Percentiles rank a stretch among this genome's conserved stretches.
Conservation (phyloP, 2,797 vertebrate genomes). For the Schizothorax lantsangensis region DNA sequence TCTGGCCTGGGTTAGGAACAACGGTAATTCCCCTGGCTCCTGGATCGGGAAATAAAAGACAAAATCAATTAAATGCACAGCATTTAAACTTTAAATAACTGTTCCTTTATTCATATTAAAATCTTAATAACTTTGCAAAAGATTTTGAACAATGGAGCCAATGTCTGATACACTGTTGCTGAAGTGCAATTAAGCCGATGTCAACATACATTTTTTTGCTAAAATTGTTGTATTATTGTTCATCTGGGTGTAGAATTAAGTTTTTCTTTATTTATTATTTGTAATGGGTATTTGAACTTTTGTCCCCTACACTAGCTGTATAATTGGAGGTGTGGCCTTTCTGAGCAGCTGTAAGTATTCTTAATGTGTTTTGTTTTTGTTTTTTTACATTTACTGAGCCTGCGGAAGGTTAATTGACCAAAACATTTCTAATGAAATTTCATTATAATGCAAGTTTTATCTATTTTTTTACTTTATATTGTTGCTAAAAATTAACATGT, state of each 20-base stretch:
- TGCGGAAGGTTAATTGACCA: no score
- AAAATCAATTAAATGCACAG: background rate
- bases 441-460: no score
- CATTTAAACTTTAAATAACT: background rate
- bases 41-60: slow-evolving; percentile 28
- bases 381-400: no score
- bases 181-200: background rate
- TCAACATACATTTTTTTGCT: background rate
- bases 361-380: no score
- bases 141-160: background rate
- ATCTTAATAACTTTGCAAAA: background rate
- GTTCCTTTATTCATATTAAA: background rate
- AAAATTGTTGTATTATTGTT: background rate
- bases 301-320: no score
- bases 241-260: background rate
- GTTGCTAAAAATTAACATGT: no score
- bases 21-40: slow-evolving; percentile 43
- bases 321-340: no score
- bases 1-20: slow-evolving; percentile 57
- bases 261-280: background rate
- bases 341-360: no score
- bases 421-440: no score
- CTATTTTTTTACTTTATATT: no score
- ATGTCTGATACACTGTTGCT: background rate
- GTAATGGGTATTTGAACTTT: background rate